Percentiles rank a stretch among this genome's conserved stretches.
These are phyloP conservation scores for Pterostichus niger DNA, from an alignment of 2,888 invertebrate species.

Conservation along the genomic window DNA sequence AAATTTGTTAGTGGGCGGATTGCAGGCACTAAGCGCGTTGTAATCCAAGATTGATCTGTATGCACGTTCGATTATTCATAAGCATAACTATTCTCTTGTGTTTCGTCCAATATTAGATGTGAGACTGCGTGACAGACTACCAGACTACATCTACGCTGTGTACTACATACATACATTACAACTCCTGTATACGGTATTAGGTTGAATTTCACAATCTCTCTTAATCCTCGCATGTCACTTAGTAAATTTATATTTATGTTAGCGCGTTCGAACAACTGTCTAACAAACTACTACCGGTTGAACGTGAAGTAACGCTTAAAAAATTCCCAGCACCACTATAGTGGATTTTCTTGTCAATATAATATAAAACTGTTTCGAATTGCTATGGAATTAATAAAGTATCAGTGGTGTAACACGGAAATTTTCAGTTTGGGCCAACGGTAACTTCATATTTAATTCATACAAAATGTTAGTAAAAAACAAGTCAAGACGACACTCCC, in stretches of 20 bases:
- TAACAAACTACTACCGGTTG: slow-evolving; percentile 5
- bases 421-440: too few relatives aligned
- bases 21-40: slow-evolving; percentile 30
- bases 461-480: too few relatives aligned
- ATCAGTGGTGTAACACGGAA: neutral
- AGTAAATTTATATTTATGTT: slow-evolving; percentile 55
- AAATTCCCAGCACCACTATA: slow-evolving; percentile 18
- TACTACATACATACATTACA: slow-evolving; percentile 49
- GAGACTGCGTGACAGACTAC: slow-evolving; percentile 13
- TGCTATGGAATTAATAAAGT: slow-evolving; percentile 10
- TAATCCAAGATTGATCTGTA: slow-evolving; percentile 54
- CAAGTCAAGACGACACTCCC: too few relatives aligned
- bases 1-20: slow-evolving; percentile 19
- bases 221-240: slow-evolving; percentile 58
- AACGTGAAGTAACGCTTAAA: neutral
- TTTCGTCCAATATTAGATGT: slow-evolving; percentile 45
- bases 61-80: slow-evolving; percentile 51
- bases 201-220: slow-evolving; percentile 49
- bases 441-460: too few relatives aligned
- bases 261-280: slow-evolving; percentile 50
- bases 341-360: slow-evolving; percentile 45
- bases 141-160: neutral
- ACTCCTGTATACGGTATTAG: slow-evolving; percentile 6
- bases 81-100: slow-evolving; percentile 48
- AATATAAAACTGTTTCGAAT: slow-evolving; percentile 28